These are phyloP conservation scores for Bibio marci DNA, from an alignment of 2,888 invertebrate species.

Conservation along the genomic window DNA sequence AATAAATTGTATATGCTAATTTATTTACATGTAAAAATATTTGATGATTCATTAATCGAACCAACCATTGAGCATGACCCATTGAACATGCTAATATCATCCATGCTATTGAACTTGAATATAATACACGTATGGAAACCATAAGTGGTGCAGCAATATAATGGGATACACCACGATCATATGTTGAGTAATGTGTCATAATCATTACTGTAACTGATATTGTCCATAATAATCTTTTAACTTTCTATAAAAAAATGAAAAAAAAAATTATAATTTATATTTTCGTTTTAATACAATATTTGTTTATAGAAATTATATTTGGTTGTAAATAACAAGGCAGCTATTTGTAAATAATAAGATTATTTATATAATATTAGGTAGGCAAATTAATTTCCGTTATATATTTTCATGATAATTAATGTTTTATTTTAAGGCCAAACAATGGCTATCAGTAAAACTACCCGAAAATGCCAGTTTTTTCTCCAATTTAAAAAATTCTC, in stretches of 20 bases:
- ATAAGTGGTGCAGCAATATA: slow-evolving; percentile 32
- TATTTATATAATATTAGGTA: too few relatives aligned
- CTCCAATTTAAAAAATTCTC: too few relatives aligned
- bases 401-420: too few relatives aligned
- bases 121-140: slow-evolving; percentile 32
- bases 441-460: too few relatives aligned
- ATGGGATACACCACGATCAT: slow-evolving; percentile 28
- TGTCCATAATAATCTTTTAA: slow-evolving; percentile 17
- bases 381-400: too few relatives aligned
- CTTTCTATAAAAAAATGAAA: slow-evolving; percentile 4
- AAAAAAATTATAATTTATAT: too few relatives aligned
- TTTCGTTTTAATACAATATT: too few relatives aligned
- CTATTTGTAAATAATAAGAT: too few relatives aligned
- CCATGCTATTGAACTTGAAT: slow-evolving; percentile 38
- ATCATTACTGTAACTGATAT: slow-evolving; percentile 21
- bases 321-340: too few relatives aligned
- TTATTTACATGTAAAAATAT: slow-evolving; percentile 32
- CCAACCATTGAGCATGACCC: slow-evolving; percentile 31
- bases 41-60: slow-evolving; percentile 11
- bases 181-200: slow-evolving; percentile 23
- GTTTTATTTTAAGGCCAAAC: too few relatives aligned
- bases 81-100: slow-evolving; percentile 36
- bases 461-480: too few relatives aligned
- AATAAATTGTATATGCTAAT: slow-evolving; percentile 38
- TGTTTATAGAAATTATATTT: too few relatives aligned